phyloP scores from a whole-genome alignment of 2,113 vertebrate species.

The Lepisosteus oculatus region DNA sequence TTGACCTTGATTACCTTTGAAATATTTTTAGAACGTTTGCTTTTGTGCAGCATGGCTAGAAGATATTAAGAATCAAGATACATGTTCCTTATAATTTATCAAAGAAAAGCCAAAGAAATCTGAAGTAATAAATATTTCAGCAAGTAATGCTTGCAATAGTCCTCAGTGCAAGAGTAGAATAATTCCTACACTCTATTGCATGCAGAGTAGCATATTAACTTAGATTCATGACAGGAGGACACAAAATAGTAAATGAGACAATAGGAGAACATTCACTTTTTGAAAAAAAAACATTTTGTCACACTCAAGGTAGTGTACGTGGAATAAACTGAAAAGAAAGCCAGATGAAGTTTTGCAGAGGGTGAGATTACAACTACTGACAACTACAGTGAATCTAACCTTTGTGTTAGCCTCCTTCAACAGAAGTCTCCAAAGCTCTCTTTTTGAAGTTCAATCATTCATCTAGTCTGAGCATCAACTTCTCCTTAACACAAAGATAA shows the following conservation, averaged over 20 bases:
- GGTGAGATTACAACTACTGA: background rate
- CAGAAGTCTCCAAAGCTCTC: background rate
- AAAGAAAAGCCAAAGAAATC: conserved; percentile 37
- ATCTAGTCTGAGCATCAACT: background rate
- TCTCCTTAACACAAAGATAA: background rate
- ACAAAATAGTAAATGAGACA: background rate
- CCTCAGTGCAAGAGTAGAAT: conserved; percentile 20
- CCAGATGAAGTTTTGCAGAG: background rate
- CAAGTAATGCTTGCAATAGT: conserved; percentile 3
- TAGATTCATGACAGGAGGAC: conserved; percentile 1
- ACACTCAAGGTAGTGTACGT: background rate
- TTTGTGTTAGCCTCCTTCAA: background rate
- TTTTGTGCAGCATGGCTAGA: conserved; percentile 28
- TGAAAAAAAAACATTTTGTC: background rate
- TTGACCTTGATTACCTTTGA: conserved; percentile 34
- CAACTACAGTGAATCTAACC: background rate
- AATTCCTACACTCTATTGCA: conserved; percentile 17
- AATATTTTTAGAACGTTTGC: conserved; percentile 33
- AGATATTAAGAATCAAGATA: conserved; percentile 41
- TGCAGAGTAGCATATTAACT: conserved; percentile 24
- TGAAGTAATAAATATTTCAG: conserved; percentile 51
- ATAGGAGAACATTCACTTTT: background rate
- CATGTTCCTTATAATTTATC: conserved; percentile 29
- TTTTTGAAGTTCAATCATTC: too few species aligned
- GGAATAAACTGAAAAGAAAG: background rate